Evolutionary conservation across 2,113 vertebrate species (phyloP).

Genomic region (Psophia crepitans): DNA sequence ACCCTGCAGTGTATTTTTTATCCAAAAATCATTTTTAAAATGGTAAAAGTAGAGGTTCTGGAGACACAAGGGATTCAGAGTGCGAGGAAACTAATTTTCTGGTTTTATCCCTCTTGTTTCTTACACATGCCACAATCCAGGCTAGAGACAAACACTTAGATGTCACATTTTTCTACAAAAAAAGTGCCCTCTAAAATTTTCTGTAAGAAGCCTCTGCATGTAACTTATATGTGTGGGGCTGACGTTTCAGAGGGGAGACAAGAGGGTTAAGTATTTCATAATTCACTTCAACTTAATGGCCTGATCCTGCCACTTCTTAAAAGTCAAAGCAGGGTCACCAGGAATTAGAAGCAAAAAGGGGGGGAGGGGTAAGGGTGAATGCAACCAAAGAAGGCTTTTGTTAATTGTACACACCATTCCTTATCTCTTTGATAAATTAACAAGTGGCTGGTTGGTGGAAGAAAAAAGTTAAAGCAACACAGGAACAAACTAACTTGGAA

Average conservation of each 20-base stretch:
- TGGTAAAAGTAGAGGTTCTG: neutral
- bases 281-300: slow-evolving; percentile 19
- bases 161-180: neutral
- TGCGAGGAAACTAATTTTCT: neutral
- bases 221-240: neutral
- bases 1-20: neutral
- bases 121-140: neutral
- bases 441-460: neutral
- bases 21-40: slow-evolving; percentile 29
- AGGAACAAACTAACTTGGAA: neutral
- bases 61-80: neutral
- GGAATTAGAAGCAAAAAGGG: neutral
- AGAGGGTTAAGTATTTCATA: slow-evolving; percentile 52
- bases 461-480: neutral
- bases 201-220: accelerated
- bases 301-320: slow-evolving; percentile 33
- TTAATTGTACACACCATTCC: neutral
- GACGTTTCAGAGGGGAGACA: neutral
- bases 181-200: neutral
- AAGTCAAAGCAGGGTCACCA: slow-evolving; percentile 33
- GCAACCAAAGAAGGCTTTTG: neutral
- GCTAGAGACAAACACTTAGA: neutral
- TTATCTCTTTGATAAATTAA: neutral
- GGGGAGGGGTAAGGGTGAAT: neutral
- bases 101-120: neutral